Evolutionary conservation across 2,113 vertebrate genomes (phyloP).

Genomic region (Butorides virescens): DNA sequence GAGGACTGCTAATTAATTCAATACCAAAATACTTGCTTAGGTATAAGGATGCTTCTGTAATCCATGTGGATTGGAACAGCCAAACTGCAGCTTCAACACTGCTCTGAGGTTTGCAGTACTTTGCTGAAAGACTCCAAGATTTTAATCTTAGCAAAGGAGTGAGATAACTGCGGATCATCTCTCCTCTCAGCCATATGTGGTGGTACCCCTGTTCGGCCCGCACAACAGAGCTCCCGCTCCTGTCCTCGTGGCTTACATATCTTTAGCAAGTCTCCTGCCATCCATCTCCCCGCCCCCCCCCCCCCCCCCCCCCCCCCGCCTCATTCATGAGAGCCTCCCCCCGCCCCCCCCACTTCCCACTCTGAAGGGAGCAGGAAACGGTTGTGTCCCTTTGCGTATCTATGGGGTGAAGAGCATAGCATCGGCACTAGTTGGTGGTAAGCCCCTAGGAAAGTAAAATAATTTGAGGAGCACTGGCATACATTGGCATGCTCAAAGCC

Average conservation of each 20-base stretch:
- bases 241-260: neutral
- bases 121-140: neutral
- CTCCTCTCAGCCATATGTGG: neutral
- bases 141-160: neutral
- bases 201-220: neutral
- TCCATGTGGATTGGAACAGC: neutral
- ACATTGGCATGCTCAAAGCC: neutral
- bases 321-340: neutral
- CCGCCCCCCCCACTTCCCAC: neutral
- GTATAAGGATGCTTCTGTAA: neutral
- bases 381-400: neutral
- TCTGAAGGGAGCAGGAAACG: neutral
- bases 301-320: neutral
- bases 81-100: accelerated
- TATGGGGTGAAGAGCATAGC: neutral
- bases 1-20: constrained; percentile 12
- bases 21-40: neutral
- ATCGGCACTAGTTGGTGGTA: neutral
- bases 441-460: neutral
- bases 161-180: neutral
- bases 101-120: neutral
- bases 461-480: neutral
- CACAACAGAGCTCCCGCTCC: neutral
- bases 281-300: neutral
- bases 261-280: neutral